These are phyloP conservation scores for Rhea pennata DNA, from an alignment of 2,113 vertebrate genomes.

Conservation along the genomic window DNA sequence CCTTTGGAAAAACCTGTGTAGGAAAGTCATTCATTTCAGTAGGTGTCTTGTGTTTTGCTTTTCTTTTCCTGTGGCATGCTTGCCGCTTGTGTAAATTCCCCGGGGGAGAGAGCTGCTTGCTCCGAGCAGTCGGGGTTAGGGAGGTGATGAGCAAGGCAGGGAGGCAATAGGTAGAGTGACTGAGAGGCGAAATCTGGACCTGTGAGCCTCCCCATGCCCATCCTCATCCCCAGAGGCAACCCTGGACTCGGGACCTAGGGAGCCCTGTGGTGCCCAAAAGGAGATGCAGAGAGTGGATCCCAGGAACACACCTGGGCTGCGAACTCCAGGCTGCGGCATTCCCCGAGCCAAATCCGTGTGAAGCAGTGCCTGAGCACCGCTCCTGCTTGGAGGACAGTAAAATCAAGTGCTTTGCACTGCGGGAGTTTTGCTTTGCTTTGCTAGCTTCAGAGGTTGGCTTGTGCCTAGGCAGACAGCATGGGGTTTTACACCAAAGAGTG, in stretches of 20 bases:
- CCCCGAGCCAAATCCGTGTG: not conserved
- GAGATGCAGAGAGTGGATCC: not conserved
- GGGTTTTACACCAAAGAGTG: not conserved
- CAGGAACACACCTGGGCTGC: accelerated
- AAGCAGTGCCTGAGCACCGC: not conserved
- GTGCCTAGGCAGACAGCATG: not conserved
- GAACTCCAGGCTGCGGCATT: not conserved
- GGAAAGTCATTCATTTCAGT: not conserved
- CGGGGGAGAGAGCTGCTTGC: accelerated
- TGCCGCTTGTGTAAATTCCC: accelerated
- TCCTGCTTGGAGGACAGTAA: not conserved
- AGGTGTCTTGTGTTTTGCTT: not conserved
- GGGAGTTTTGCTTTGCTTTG: not conserved
- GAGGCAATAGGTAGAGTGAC: accelerated
- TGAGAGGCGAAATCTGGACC: accelerated
- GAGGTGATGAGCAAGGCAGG: not conserved
- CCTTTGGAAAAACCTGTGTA: not conserved
- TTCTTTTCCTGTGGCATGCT: not conserved
- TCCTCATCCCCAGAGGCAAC: not conserved
- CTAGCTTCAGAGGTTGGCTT: not conserved
- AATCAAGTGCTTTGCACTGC: accelerated
- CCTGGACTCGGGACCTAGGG: not conserved
- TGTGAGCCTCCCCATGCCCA: not conserved
- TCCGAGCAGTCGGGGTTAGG: not conserved
- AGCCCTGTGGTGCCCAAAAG: not conserved